These are phyloP conservation scores for Pogonomyrmex barbatus DNA, from an alignment of 1,140 invertebrate genomes.

Conservation along the genomic window DNA sequence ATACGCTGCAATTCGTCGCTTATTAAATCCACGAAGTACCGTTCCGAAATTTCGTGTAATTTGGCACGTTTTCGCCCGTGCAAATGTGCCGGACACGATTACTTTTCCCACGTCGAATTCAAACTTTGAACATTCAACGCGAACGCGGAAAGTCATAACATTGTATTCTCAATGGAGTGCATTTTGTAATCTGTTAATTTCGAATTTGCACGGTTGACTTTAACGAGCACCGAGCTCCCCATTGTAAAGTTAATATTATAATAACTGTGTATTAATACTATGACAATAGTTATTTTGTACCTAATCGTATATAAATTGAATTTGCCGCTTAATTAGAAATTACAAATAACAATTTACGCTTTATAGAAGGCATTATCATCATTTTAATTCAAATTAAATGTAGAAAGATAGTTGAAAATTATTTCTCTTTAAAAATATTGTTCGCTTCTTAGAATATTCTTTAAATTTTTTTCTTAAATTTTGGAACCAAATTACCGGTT, in stretches of 20 bases:
- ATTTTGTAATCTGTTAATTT: slow-evolving; percentile 15
- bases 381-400: background rate
- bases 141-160: background rate
- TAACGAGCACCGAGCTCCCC: background rate
- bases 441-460: background rate
- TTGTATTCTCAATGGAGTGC: background rate
- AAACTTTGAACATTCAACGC: slow-evolving; percentile 7
- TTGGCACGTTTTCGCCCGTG: background rate
- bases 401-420: background rate
- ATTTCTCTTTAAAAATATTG: background rate
- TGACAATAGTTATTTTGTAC: background rate
- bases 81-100: slow-evolving; percentile 19
- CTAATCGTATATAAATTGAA: background rate
- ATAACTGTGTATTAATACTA: background rate
- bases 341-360: background rate
- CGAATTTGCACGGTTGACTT: slow-evolving; percentile 6
- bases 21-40: slow-evolving; percentile 11
- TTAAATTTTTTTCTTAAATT: background rate
- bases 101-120: background rate
- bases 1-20: slow-evolving; percentile 32
- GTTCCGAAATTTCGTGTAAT: slow-evolving; percentile 27
- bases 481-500: background rate
- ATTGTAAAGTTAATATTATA: background rate
- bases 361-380: background rate
- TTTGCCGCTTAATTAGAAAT: background rate